Evolutionary conservation across 2,888 invertebrate species (phyloP), one percentile per base, ranked within the genome.

Genomic region (Bombylius discolor): DNA sequence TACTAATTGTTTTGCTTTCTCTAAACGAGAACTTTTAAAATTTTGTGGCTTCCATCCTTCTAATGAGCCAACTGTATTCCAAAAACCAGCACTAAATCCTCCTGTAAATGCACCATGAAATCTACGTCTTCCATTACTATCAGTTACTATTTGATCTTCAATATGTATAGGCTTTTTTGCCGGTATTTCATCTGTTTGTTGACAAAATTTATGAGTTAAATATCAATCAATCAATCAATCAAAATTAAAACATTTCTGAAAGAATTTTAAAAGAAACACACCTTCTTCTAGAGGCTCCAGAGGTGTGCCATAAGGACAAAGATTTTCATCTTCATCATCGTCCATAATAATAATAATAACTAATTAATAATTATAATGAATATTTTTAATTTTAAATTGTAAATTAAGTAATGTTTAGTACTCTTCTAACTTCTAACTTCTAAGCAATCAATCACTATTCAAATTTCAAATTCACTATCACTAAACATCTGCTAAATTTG

Each of bases 21-120:
- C 87, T 3, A 73, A 73, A 9, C 95, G 78, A 0, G 94, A 91
- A 59, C 98, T 98, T 66, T 89, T 89, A 69, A 97, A 99, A 14
- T 84, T 83, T 42, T 85, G 79, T 0, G 98, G 99, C 11, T 82
- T 81, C 92, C 95, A 99, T 52, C 98, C 97, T 77, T 98, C 96
- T 61, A 89, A 81, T 0, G 95, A 89, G 1, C 96, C 98, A 31
- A 99, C 99, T 0, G 94, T 88, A 69, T 99, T 99, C 69, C 89
- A 97, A 68, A 90, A 97, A 0, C 99, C 99, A 1, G 99, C 99
- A 13, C 96, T 94, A 71, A 98, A 99, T 4, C 82, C 95, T 0
- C 99, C 99, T 0, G 98, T 99, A 69, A 99, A 99, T 0, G 99
- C 99, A 8, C 99, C 99, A 74, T 99, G 99, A 72, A 99, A 99